Percentiles rank a stretch among this genome's conserved stretches.
Conservation (phyloP, 2,113 vertebrate genomes). For the Gyps fulvus region DNA sequence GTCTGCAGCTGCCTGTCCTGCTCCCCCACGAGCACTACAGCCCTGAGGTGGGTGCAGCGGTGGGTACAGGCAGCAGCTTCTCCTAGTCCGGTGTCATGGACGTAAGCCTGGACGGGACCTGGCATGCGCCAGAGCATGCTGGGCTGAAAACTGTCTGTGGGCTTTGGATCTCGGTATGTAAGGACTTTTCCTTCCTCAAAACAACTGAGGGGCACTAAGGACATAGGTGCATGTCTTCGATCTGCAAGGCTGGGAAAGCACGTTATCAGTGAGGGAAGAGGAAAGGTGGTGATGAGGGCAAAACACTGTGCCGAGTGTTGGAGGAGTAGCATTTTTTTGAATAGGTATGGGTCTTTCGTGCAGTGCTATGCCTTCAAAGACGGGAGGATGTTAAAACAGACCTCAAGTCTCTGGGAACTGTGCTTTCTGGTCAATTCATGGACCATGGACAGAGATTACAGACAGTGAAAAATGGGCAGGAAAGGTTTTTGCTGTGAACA, state of each 20-base stretch:
- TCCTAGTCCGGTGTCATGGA: fast-evolving
- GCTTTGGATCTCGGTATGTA: neutral
- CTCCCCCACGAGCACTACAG: neutral
- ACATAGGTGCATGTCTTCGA: neutral
- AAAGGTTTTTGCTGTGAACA: neutral
- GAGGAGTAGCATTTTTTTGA: neutral
- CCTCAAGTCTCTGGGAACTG: neutral
- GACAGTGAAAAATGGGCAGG: neutral
- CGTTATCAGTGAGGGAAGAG: neutral
- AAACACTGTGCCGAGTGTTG: neutral
- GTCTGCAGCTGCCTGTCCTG: neutral
- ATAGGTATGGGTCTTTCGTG: neutral
- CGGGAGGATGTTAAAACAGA: neutral
- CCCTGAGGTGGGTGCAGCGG: neutral
- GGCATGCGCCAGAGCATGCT: neutral
- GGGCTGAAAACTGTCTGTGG: neutral
- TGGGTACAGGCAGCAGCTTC: neutral
- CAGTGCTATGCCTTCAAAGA: neutral
- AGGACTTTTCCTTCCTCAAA: neutral
- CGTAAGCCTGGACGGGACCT: fast-evolving
- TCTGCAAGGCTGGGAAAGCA: neutral
- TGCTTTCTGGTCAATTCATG: neutral
- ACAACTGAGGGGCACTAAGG: neutral
- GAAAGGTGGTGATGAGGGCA: neutral
- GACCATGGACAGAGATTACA: neutral